Evolutionary conservation across 2,797 vertebrate genomes (phyloP), one percentile per base, ranked within the genome.

Genomic region (Amniataba percoides): DNA sequence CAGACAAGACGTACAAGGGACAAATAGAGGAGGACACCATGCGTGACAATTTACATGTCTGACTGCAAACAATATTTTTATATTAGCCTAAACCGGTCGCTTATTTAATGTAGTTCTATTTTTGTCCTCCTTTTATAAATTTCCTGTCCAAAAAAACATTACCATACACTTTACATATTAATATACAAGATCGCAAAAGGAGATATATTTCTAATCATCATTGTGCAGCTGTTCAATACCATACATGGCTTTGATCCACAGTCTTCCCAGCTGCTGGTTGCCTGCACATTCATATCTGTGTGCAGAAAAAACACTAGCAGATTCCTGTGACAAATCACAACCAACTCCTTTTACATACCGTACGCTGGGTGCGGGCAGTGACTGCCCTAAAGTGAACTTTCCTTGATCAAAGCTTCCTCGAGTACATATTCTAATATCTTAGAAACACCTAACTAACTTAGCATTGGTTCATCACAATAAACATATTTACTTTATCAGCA

Each of bases 241-340:
- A 42, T 16, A 52, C 67, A 25, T 77, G 74, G 56, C 61, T 74
- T 66, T 51, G 53, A 60, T 25, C 67, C 23, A 66, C 42, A 18
- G 67, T 55, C 39, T 15, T 45, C 31, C 36, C 51, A 39, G 55
- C 65, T 59, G 34, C 66, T 67, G 4, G 63, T 62, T 70, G 69
- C 62, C 75, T 61, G 18, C 61, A 49, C 40, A 80, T 82, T 86
- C 66, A 80, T 80, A 75, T 66, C 75, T 70, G 18, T 12, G 9
- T 81, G 45, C 55, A 59, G 49, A 64, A 18, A 8, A 82, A 80
- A 53, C 39, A 75, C 78, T 83, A 56, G 61, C 88, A 90, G 71
- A 86, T 80, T 83, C 83, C 80, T 87, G 89, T 81, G 71, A 94
- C 77, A 91, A 89, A 86, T 91, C 67, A 73, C 87, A 89, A 77